Percentiles rank a stretch among this genome's conserved stretches.
These are phyloP conservation scores for Lysandra bellargus DNA, from an alignment of 2,888 invertebrate species.

Conservation along the genomic window DNA sequence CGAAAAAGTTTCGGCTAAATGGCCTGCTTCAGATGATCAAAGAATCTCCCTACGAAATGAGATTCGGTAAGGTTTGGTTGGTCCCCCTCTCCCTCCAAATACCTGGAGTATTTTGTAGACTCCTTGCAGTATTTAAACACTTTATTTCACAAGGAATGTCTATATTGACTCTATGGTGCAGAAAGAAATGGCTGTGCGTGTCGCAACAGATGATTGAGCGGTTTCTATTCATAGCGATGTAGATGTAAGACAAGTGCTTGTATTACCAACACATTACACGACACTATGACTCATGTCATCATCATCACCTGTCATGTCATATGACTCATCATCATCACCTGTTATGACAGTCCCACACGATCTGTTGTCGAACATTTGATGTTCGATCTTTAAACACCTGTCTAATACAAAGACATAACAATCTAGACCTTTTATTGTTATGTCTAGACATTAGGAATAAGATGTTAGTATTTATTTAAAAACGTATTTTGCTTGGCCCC, in stretches of 20 bases:
- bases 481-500: too few relatives aligned
- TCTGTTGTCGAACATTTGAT: neutral
- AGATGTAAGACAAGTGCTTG: constrained; percentile 47
- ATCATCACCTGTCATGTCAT: neutral
- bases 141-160: neutral
- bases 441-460: neutral
- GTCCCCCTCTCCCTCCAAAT: too few relatives aligned
- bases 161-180: neutral
- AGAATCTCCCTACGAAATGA: too few relatives aligned
- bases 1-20: too few relatives aligned
- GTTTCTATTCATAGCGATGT: constrained; percentile 56
- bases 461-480: neutral
- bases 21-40: too few relatives aligned
- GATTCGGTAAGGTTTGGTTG: too few relatives aligned
- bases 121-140: too few relatives aligned
- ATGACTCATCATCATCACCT: neutral
- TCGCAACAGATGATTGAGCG: constrained; percentile 48
- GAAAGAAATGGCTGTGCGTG: constrained; percentile 24
- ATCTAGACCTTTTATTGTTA: neutral
- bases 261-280: constrained; percentile 31
- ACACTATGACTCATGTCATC: neutral
- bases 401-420: neutral
- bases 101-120: too few relatives aligned
- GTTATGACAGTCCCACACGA: neutral
- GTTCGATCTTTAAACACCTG: constrained; percentile 11